These are phyloP conservation scores for Antitype chi DNA, from an alignment of 2,888 invertebrate species.

Conservation along the genomic window DNA sequence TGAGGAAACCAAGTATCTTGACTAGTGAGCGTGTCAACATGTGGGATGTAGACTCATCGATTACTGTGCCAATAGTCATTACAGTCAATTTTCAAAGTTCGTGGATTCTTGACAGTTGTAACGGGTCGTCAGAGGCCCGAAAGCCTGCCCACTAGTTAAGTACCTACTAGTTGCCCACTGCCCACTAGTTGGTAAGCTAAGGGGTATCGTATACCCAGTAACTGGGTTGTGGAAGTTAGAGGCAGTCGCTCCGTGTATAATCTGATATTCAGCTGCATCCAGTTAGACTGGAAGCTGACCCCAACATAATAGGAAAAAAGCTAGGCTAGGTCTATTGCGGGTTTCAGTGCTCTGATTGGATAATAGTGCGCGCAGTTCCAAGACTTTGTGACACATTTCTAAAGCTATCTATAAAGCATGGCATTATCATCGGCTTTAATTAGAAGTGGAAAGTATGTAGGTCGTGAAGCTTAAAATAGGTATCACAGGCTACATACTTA, in stretches of 20 bases:
- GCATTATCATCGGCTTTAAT: conserved; percentile 35
- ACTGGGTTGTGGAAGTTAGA: too few species aligned
- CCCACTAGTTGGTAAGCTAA: too few species aligned
- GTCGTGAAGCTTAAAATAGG: conserved; percentile 23
- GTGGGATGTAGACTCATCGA: background rate
- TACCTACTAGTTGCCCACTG: too few species aligned
- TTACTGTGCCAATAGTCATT: background rate
- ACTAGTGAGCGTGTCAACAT: background rate
- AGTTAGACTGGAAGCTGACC: too few species aligned
- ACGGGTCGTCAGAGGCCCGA: too few species aligned
- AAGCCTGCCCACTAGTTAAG: too few species aligned
- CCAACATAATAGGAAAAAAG: too few species aligned
- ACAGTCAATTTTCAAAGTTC: background rate
- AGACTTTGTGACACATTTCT: conserved; percentile 12
- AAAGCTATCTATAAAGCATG: conserved; percentile 15
- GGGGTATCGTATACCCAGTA: too few species aligned
- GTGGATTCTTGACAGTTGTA: too few species aligned
- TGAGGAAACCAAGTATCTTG: conserved; percentile 8
- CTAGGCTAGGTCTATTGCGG: background rate
- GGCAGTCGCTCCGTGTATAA: too few species aligned
- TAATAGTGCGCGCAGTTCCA: background rate
- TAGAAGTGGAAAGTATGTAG: conserved; percentile 51
- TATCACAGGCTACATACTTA: background rate
- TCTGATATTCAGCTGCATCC: too few species aligned
- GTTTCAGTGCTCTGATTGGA: background rate